Evolutionary conservation across 2,113 vertebrate species (phyloP).

Genomic region (Anhinga anhinga): DNA sequence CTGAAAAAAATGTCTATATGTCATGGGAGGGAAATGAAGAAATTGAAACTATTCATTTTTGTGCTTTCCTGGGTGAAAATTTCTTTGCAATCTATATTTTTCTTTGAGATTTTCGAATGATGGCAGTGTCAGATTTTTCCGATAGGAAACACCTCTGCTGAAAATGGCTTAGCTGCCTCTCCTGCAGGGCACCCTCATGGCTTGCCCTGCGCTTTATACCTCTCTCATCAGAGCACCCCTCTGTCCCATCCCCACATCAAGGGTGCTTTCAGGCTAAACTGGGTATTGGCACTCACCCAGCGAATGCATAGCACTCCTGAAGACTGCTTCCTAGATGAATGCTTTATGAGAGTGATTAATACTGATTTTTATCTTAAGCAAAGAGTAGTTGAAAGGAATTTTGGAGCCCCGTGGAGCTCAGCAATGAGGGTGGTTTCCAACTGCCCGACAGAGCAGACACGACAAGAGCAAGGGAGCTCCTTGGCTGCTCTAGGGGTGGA

Average conservation of each 20-base stretch:
- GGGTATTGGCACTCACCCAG: neutral
- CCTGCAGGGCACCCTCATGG: too few species aligned
- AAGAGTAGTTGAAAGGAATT: neutral
- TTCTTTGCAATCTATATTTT: neutral
- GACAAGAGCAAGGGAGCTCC: neutral
- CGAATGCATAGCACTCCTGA: rapidly evolving
- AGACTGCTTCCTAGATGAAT: neutral
- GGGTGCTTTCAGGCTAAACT: neutral
- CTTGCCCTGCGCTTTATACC: neutral
- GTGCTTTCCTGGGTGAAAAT: neutral
- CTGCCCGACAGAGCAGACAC: neutral
- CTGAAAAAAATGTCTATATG: neutral
- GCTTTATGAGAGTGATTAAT: neutral
- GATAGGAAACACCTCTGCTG: neutral
- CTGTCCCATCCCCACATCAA: neutral
- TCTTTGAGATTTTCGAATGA: neutral
- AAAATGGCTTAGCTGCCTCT: neutral
- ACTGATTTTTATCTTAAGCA: neutral
- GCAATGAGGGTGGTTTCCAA: neutral
- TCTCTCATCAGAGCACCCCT: neutral
- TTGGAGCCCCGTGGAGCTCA: neutral
- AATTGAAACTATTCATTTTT: neutral
- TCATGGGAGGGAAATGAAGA: neutral
- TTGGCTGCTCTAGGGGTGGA: neutral
- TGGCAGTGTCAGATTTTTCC: neutral